These are phyloP conservation scores for Melinopterus prodromus DNA, from an alignment of 2,888 invertebrate genomes.

Conservation along the genomic window DNA sequence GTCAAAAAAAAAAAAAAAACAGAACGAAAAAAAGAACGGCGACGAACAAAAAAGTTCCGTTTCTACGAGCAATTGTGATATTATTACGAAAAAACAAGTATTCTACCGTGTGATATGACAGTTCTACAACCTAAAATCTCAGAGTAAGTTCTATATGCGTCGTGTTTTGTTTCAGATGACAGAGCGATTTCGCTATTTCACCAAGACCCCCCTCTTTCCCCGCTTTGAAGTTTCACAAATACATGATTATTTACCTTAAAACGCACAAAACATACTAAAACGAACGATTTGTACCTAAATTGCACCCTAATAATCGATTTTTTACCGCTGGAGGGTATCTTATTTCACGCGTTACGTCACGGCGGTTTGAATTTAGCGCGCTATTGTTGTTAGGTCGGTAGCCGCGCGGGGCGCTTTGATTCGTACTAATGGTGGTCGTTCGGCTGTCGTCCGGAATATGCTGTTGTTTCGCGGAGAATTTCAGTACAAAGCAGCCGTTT, in stretches of 20 bases:
- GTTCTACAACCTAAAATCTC: background rate
- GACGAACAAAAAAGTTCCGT: conserved; percentile 7
- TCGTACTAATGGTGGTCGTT: conserved; percentile 20
- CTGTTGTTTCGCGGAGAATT: conserved; percentile 8
- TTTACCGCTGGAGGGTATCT: background rate
- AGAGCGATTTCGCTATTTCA: background rate
- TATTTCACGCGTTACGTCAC: background rate
- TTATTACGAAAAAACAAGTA: background rate
- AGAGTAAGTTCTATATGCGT: background rate
- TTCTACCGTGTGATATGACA: background rate
- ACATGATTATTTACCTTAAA: too few relatives aligned
- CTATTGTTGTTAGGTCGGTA: background rate
- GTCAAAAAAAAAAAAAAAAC: background rate
- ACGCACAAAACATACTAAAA: too few relatives aligned
- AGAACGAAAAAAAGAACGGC: conserved; percentile 4
- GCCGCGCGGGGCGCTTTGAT: conserved; percentile 10
- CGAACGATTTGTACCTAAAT: too few relatives aligned
- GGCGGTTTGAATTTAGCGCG: conserved; percentile 11
- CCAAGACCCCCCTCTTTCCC: background rate
- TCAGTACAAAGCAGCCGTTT: conserved; percentile 16
- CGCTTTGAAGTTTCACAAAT: too few relatives aligned
- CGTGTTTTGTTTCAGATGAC: background rate
- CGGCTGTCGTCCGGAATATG: background rate
- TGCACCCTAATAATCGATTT: background rate
- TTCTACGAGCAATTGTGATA: background rate